Percentiles rank a stretch among this genome's conserved stretches.
Conservation (phyloP, 2,888 invertebrate genomes). For the Brachylomia viminalis region DNA sequence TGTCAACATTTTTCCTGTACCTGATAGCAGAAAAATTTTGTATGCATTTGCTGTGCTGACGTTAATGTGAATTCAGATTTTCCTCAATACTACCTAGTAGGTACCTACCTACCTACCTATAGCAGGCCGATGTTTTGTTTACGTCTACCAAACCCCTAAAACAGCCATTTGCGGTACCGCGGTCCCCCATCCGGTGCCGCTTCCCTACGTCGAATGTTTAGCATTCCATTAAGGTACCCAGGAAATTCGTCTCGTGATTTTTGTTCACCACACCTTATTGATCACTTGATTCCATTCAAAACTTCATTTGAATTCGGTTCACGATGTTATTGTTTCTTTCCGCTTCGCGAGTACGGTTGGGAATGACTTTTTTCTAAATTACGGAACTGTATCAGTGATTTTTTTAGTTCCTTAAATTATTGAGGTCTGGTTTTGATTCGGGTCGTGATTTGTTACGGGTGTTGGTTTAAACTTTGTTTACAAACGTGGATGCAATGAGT, state of each 20-base stretch:
- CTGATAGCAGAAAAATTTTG: not conserved
- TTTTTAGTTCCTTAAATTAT: conserved; percentile 21
- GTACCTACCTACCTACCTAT: too few species aligned
- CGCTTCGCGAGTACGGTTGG: conserved; percentile 49
- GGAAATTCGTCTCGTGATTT: conserved; percentile 64
- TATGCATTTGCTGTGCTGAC: not conserved
- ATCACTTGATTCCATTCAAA: conserved; percentile 54
- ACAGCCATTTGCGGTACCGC: conserved; percentile 44
- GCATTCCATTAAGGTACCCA: conserved; percentile 64
- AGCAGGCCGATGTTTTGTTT: conserved; percentile 57
- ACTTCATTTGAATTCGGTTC: conserved; percentile 64
- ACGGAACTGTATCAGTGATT: conserved; percentile 37
- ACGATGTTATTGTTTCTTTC: conserved; percentile 64
- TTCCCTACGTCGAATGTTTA: conserved; percentile 65
- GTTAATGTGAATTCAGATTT: conserved; percentile 10
- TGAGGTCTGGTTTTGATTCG: conserved; percentile 20
- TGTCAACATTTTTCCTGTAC: not conserved
- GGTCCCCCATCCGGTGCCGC: conserved; percentile 53
- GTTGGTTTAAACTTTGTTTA: not conserved
- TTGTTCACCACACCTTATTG: conserved; percentile 64
- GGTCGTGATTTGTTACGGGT: not conserved
- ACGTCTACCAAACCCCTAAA: conserved; percentile 46
- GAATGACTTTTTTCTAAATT: conserved; percentile 35
- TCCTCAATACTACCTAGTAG: conserved; percentile 3
- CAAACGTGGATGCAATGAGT: not conserved